These are phyloP conservation scores for Vultur gryphus DNA, from an alignment of 2,797 vertebrate genomes.

Conservation along the genomic window DNA sequence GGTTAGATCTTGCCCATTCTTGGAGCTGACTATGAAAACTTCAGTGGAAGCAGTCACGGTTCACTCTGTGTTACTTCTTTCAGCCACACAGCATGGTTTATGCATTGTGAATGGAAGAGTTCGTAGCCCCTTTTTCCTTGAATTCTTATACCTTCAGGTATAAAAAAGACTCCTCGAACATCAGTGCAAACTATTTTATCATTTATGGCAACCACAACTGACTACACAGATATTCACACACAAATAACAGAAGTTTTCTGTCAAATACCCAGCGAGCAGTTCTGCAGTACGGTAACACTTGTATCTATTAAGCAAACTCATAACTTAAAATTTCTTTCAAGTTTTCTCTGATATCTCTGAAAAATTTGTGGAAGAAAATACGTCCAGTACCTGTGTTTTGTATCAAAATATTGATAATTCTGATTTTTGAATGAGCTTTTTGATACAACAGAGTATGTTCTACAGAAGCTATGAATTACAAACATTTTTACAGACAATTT, in stretches of 20 bases:
- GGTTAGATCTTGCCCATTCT: neutral
- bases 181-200: neutral
- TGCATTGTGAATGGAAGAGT: neutral
- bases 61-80: neutral
- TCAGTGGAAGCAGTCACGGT: neutral
- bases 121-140: neutral
- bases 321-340: neutral
- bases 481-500: neutral
- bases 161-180: neutral
- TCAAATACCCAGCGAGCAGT: neutral
- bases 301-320: neutral
- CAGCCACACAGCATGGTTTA: neutral
- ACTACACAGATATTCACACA: neutral
- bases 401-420: neutral
- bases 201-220: neutral
- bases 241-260: neutral
- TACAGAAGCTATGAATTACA: neutral
- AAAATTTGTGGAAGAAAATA: neutral
- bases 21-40: neutral
- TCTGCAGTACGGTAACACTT: neutral
- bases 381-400: neutral
- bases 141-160: neutral
- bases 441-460: neutral
- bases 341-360: neutral
- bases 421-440: neutral